Evolutionary conservation across 2,888 invertebrate species (phyloP).

Genomic region (Didymodactylos carnosus): DNA sequence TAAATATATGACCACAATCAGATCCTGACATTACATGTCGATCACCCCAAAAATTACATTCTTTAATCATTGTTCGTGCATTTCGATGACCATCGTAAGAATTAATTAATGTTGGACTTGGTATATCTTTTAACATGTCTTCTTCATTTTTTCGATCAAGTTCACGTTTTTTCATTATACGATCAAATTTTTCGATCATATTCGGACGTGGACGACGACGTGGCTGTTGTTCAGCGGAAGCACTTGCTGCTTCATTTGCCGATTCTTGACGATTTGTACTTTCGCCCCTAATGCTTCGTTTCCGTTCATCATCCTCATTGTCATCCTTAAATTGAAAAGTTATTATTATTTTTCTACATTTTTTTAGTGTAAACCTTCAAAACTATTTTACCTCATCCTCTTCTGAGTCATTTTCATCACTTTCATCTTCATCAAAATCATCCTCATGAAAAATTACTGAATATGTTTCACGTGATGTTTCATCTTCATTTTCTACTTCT

Average conservation of each 20-base stretch:
- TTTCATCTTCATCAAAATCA: neutral
- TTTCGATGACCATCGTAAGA: conserved; percentile 77
- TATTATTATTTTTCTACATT: too few species aligned
- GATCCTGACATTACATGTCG: conserved; percentile 64
- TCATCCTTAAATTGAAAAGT: neutral
- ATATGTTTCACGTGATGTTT: too few species aligned
- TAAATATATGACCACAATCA: conserved; percentile 62
- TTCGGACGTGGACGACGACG: neutral
- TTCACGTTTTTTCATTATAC: neutral
- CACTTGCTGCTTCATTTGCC: neutral
- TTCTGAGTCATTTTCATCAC: neutral
- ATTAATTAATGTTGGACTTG: neutral
- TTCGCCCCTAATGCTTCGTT: neutral
- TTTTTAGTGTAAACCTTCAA: neutral
- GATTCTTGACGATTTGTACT: neutral
- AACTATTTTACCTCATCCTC: neutral
- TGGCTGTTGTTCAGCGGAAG: too few species aligned
- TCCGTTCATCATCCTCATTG: neutral
- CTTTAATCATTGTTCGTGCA: conserved; percentile 79
- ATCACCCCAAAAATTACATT: conserved; percentile 63
- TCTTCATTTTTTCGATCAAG: neutral
- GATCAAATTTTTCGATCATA: neutral
- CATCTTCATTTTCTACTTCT: too few species aligned
- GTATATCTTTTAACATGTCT: neutral
- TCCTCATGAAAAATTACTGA: too few species aligned